These are phyloP conservation scores for Sebastes cheni DNA, from an alignment of 2,797 vertebrate species.

Conservation along the genomic window DNA sequence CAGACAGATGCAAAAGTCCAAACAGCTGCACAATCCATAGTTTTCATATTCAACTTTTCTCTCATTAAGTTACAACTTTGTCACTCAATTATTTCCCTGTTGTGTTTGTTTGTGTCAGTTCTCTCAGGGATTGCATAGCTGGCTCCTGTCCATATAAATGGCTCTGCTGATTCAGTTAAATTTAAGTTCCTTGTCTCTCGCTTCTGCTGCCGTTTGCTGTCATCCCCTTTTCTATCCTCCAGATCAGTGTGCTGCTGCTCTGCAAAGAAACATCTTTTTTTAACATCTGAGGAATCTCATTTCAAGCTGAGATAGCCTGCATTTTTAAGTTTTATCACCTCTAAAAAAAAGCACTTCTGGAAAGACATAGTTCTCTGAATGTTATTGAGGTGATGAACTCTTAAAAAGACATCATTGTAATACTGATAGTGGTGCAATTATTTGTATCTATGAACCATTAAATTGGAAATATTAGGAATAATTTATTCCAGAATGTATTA, in stretches of 20 bases:
- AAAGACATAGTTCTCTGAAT: slow-evolving; percentile 4
- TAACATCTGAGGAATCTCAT: slow-evolving; percentile 14
- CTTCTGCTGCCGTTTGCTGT: slow-evolving; percentile 37
- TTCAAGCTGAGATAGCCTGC: slow-evolving; percentile 9
- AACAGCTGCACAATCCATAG: neutral
- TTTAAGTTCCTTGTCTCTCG: slow-evolving; percentile 46
- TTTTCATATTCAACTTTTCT: slow-evolving; percentile 31
- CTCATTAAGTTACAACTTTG: slow-evolving; percentile 51
- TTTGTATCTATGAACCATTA: slow-evolving; percentile 26
- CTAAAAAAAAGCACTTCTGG: neutral
- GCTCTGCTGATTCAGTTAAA: slow-evolving; percentile 62
- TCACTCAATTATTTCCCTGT: slow-evolving; percentile 48
- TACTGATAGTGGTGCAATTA: slow-evolving; percentile 27
- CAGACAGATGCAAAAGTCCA: neutral
- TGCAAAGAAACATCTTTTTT: slow-evolving; percentile 30
- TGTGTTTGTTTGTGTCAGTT: slow-evolving; percentile 53
- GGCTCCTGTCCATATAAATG: slow-evolving; percentile 52
- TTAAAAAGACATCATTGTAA: slow-evolving; percentile 16
- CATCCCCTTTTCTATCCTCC: slow-evolving; percentile 22
- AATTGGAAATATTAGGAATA: slow-evolving; percentile 31
- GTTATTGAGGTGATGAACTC: slow-evolving; percentile 16
- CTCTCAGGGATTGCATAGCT: slow-evolving; percentile 52
- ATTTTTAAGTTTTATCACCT: slow-evolving; percentile 14
- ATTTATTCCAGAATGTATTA: slow-evolving; percentile 36
- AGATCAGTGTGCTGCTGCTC: slow-evolving; percentile 7